Evolutionary conservation across 2,888 invertebrate genomes (phyloP).

Genomic region (Zygaena filipendulae): DNA sequence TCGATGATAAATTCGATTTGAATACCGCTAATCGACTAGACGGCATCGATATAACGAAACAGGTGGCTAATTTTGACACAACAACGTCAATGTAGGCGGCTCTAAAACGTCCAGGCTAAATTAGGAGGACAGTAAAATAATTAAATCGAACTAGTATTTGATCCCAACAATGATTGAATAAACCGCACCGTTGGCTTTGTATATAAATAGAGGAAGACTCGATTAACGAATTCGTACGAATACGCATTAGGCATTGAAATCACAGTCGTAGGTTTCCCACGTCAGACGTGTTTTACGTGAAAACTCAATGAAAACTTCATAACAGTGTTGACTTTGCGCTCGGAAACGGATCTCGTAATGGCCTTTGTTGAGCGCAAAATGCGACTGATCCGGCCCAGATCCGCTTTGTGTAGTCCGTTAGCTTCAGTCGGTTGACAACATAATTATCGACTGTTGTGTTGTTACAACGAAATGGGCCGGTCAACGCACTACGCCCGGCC

Average conservation of each 20-base stretch:
- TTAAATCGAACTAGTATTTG: constrained; percentile 44
- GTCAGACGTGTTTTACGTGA: constrained; percentile 52
- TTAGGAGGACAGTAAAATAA: too few species aligned
- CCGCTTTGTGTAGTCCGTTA: constrained; percentile 53
- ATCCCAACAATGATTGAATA: constrained; percentile 44
- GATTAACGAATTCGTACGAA: constrained; percentile 53
- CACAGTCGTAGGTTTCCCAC: constrained; percentile 48
- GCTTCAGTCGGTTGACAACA: constrained; percentile 57
- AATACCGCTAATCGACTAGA: too few species aligned
- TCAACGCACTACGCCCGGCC: constrained; percentile 33
- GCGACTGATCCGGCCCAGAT: constrained; percentile 56
- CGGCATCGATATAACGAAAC: too few species aligned
- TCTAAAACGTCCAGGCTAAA: too few species aligned
- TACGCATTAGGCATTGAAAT: constrained; percentile 62
- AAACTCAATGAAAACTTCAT: constrained; percentile 59
- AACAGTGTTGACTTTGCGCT: constrained; percentile 55
- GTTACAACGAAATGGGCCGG: constrained; percentile 37
- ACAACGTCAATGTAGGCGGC: too few species aligned
- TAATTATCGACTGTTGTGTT: constrained; percentile 49
- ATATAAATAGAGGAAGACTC: constrained; percentile 61
- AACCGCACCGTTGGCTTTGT: constrained; percentile 31
- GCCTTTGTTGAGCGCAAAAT: constrained; percentile 61
- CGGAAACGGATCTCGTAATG: constrained; percentile 58
- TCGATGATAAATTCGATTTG: too few species aligned
- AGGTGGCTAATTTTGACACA: too few species aligned